phyloP scores from a whole-genome alignment of 2,888 invertebrate species.

The Adineta ricciae region DNA sequence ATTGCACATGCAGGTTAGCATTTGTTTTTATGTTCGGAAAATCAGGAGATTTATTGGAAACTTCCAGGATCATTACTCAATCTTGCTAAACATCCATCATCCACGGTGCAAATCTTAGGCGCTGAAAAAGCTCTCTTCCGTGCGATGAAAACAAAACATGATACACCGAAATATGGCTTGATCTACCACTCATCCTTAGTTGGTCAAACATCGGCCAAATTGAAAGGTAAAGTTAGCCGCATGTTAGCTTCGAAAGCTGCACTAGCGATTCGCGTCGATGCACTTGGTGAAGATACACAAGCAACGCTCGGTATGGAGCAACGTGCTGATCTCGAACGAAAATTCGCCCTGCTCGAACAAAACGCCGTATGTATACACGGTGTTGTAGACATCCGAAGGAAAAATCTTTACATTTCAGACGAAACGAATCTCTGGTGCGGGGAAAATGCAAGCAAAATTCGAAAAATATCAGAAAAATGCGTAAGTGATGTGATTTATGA shows the following conservation, averaged over 20 bases:
- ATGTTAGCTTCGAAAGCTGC: slow-evolving; percentile 94
- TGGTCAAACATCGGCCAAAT: slow-evolving; percentile 73
- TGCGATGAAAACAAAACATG: slow-evolving; percentile 88
- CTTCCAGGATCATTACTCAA: slow-evolving; percentile 70
- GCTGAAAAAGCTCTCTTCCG: slow-evolving; percentile 95
- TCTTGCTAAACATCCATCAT: slow-evolving; percentile 91
- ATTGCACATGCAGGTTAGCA: slow-evolving; percentile 80
- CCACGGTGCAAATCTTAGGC: slow-evolving; percentile 91
- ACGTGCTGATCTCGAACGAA: slow-evolving; percentile 73
- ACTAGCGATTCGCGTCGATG: slow-evolving; percentile 82
- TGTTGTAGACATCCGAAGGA: too few species aligned
- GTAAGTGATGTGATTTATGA: not conserved
- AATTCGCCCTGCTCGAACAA: slow-evolving; percentile 65
- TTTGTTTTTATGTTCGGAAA: not conserved
- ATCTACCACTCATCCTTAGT: slow-evolving; percentile 90
- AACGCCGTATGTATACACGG: slow-evolving; percentile 61
- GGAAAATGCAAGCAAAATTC: slow-evolving; percentile 72
- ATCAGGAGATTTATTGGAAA: not conserved
- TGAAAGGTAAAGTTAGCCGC: slow-evolving; percentile 77
- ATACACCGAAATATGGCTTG: slow-evolving; percentile 95
- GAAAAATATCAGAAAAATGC: slow-evolving; percentile 64
- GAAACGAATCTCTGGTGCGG: slow-evolving; percentile 72
- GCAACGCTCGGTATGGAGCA: slow-evolving; percentile 78
- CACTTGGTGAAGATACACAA: slow-evolving; percentile 72
- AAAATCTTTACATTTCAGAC: too few species aligned